Conservation (phyloP, 2,113 vertebrate species). For the Pelecanoides urinatrix region DNA sequence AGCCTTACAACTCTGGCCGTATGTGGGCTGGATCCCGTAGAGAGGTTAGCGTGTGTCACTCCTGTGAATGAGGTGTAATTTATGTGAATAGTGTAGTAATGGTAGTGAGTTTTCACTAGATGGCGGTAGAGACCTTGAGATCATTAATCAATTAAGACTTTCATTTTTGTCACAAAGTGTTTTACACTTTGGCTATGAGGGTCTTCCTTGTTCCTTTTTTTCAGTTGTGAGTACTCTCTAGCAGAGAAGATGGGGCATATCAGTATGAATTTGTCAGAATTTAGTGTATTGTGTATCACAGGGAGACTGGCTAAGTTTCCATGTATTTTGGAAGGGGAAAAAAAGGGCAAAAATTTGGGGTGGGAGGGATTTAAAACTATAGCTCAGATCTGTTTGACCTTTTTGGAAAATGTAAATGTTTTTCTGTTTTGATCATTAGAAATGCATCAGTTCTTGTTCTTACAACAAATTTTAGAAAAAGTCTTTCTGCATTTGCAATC, state of each 20-base stretch:
- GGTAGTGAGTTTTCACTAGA: conserved; percentile 72
- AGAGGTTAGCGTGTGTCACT: not conserved
- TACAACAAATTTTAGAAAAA: not conserved
- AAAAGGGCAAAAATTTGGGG: not conserved
- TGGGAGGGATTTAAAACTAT: not conserved
- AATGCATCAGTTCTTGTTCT: not conserved
- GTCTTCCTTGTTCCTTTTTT: not conserved
- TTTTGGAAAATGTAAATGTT: not conserved
- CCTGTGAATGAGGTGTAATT: not conserved
- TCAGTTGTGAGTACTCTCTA: not conserved
- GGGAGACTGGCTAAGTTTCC: not conserved
- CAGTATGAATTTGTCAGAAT: not conserved
- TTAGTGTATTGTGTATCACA: not conserved
- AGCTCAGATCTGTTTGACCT: not conserved
- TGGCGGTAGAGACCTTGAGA: conserved; percentile 80
- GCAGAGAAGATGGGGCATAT: not conserved
- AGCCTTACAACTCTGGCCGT: not conserved
- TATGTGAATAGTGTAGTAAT: not conserved
- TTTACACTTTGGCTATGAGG: not conserved
- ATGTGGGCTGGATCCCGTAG: not conserved
- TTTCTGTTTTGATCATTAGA: not conserved
- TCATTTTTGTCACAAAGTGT: not conserved
- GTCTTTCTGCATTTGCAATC: not conserved
- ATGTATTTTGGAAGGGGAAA: not conserved
- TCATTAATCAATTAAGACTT: conserved; percentile 71